Evolutionary conservation across 1,140 invertebrate genomes (phyloP).

Genomic region (Neelides sp.): DNA sequence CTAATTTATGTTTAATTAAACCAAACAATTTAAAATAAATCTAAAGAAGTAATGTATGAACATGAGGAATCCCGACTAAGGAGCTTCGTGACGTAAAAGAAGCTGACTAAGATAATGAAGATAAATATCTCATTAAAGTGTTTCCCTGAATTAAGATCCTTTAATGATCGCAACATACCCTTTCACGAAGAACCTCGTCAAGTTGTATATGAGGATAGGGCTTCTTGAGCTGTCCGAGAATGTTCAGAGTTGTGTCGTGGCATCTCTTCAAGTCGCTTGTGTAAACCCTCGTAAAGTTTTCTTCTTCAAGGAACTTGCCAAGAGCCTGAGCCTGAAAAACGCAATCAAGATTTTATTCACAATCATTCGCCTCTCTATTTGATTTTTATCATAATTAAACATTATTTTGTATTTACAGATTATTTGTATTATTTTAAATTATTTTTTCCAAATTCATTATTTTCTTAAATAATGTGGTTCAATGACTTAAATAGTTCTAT

Average conservation of each 20-base stretch:
- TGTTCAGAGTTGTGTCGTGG: constrained; percentile 22
- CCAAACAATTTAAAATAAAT: too few relatives aligned
- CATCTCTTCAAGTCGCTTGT: constrained; percentile 23
- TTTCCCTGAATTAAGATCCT: background rate
- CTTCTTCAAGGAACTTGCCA: constrained; percentile 14
- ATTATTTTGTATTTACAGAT: background rate
- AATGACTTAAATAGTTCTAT: too few relatives aligned
- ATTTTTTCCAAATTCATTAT: background rate
- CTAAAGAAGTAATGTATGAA: too few relatives aligned
- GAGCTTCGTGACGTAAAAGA: too few relatives aligned
- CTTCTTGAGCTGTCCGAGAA: constrained; percentile 16
- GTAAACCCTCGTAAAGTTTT: constrained; percentile 18
- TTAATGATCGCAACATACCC: constrained; percentile 11
- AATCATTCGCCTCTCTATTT: too few relatives aligned
- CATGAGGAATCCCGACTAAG: too few relatives aligned
- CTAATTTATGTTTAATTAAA: too few relatives aligned
- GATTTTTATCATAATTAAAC: too few relatives aligned
- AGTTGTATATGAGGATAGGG: constrained; percentile 7
- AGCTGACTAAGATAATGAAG: too few relatives aligned
- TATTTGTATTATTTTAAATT: background rate
- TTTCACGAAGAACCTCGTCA: constrained; percentile 10
- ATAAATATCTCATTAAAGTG: background rate
- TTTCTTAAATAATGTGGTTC: too few relatives aligned
- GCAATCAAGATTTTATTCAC: background rate
- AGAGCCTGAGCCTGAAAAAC: constrained; percentile 15